Base-by-base conservation (phyloP, 2,797 vertebrate genomes). In the Pagetopsis macropterus region DNA sequence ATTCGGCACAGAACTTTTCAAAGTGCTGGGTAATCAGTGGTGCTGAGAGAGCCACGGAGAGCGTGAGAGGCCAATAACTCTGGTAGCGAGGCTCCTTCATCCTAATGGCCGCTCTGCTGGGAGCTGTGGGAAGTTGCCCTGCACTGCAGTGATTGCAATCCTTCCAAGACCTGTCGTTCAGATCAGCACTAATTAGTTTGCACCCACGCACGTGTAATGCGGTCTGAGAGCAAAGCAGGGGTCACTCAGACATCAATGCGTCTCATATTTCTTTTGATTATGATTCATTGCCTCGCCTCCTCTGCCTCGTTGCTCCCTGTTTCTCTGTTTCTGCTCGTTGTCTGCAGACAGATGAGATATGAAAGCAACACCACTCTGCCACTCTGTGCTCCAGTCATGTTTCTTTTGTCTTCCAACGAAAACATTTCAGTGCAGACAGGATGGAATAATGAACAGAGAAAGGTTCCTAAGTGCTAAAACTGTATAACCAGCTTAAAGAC, bases 141-240 rank as follows among this genome's bases (percentile, higher is more conserved):
- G 79, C 67, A 52, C 49, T 51, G 79, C 67, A 49, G 56, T 50
- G 69, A 80, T 60, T 72, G 52, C 57, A 63, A 37, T 61, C 45
- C 54, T 10, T 61, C 59, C 1, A 43, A 63, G 65, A 63, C 54
- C 9, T 9, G 3, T 12, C 37, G 41, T 59, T 76, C 9, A 55
- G 72, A 84, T 82, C 74, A n/a, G 45, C 63, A 31, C 72, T 84
- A 78, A 84, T 82, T 65, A 81, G 62, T 78, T 61, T 58, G 21
- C 11, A 7, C 50, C 52, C 63, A 60, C 70, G 51, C 67, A 11
- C 51, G 9, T 65, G 11, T 65, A 44, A 72, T 13, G 33, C 23
- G 46, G 46, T 50, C 56, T 64, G 17, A 77, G 46, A 67, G 56
- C 65, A 43, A 72, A 75, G 45, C 62, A 12, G 70, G 70, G 76